Conservation (phyloP, 2,888 invertebrate genomes). For the Hydroisotoma schaefferi region DNA sequence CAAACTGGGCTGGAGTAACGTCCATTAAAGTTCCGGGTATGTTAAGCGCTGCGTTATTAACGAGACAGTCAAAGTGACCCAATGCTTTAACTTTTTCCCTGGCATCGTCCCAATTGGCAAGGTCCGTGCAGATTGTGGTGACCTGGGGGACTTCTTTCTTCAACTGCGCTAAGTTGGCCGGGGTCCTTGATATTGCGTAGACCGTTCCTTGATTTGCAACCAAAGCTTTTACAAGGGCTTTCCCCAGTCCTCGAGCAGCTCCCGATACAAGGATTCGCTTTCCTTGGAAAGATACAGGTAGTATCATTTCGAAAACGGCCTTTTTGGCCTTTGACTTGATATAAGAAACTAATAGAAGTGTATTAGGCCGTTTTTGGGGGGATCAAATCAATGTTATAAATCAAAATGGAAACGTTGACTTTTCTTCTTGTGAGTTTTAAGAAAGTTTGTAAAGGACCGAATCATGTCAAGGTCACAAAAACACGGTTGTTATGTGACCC, state of each 20-base stretch:
- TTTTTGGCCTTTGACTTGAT: too few species aligned
- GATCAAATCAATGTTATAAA: too few species aligned
- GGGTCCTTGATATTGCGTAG: slow-evolving; percentile 9
- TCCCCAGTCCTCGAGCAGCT: slow-evolving; percentile 13
- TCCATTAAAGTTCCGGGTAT: slow-evolving; percentile 47
- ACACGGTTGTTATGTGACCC: too few species aligned
- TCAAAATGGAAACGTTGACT: too few species aligned
- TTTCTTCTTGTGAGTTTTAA: too few species aligned
- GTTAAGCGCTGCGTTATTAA: slow-evolving; percentile 56
- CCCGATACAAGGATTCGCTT: slow-evolving; percentile 1
- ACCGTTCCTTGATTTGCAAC: slow-evolving; percentile 13
- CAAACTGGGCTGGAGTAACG: slow-evolving; percentile 52
- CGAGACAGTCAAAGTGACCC: slow-evolving; percentile 54
- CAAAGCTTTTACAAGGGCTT: slow-evolving; percentile 7
- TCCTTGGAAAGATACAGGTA: slow-evolving; percentile 2
- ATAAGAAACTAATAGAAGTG: too few species aligned
- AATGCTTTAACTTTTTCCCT: slow-evolving; percentile 51
- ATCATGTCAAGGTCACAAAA: too few species aligned
- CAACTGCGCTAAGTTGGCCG: slow-evolving; percentile 34
- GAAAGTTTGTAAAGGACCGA: too few species aligned
- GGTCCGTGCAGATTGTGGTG: slow-evolving; percentile 51
- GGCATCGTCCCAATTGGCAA: slow-evolving; percentile 54
- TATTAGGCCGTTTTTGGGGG: too few species aligned
- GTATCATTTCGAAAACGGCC: too few species aligned
- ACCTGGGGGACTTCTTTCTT: slow-evolving; percentile 48